Conservation (phyloP, 2,888 invertebrate species). For the Dexiosoma caninum region DNA sequence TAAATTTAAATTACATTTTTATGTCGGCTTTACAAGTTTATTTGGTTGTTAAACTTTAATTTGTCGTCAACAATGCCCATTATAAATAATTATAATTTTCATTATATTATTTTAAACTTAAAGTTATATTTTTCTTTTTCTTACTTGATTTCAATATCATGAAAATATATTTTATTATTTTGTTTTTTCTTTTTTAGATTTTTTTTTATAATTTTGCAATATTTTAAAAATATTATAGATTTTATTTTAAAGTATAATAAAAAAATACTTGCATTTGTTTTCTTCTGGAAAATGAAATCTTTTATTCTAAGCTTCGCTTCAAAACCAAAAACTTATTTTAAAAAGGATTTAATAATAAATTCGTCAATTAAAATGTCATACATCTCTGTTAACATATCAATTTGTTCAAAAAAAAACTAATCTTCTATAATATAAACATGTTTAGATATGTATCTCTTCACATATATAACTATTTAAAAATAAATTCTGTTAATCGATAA, state of each 20-base stretch:
- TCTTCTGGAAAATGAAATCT: constrained; percentile 33
- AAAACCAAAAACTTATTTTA: background rate
- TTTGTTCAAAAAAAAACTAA: too few species aligned
- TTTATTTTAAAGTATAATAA: constrained; percentile 31
- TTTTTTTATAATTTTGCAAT: constrained; percentile 12
- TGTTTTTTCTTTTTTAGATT: background rate
- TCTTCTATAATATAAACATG: too few species aligned
- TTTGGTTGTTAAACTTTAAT: constrained; percentile 5
- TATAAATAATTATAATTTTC: constrained; percentile 38
- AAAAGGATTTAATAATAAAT: background rate
- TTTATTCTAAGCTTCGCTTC: constrained; percentile 2
- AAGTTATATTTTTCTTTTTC: background rate
- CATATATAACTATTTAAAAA: too few species aligned
- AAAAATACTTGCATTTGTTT: constrained; percentile 30
- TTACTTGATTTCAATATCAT: constrained; percentile 47
- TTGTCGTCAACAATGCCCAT: constrained; percentile 26
- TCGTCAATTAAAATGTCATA: background rate
- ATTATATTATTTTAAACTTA: constrained; percentile 23
- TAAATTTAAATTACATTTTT: background rate
- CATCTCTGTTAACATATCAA: too few species aligned
- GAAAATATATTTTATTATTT: constrained; percentile 47
- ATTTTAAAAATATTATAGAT: constrained; percentile 52
- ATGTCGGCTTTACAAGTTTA: background rate
- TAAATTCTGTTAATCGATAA: too few species aligned
- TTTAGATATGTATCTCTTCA: too few species aligned